Base-by-base conservation (phyloP, 2,797 vertebrate genomes). In the Myotis pilosus region DNA sequence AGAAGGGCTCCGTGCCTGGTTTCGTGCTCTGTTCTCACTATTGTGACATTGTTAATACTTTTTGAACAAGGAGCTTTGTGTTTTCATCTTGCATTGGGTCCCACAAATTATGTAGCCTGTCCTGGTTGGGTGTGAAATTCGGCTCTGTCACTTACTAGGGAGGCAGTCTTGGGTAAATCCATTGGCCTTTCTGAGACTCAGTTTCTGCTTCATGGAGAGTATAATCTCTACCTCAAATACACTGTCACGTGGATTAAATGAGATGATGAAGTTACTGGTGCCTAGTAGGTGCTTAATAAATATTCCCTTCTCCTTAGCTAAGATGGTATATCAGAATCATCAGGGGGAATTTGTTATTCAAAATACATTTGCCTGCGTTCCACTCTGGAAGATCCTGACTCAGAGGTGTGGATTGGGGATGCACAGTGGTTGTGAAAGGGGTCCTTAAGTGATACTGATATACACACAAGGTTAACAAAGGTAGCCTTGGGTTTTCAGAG, bases 401-500 rank as follows among this genome's bases (percentile, higher is more conserved):
- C 17, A 44, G 8, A 22, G 47, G 30, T n/a, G 51, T 82, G 19
- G 74, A 38, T 17, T 36, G 38, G 71, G 60, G 30, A 6, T 3
- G 6, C 11, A 3, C 15, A 5, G 74, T 57, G 53, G 49, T n/a
- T 92, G 78, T 79, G 10, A 79, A n/a, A 68, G 62, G 53, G 69
- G 13, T 60, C 66, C 72, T 79, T 83, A 69, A 3, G 23, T 69
- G 69, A 76, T 55, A 66, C 76, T 53, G 47, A n/a, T 10, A 8
- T 30, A n/a, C 38, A 33, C 38, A 36, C 2, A 28, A 47, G 66
- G 36, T 87, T 87, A 36, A 15, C 55, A 94, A 72, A 87, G 30
- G 57, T 19, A 53, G 76, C 33, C 88, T 82, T n/a, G 23, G 55
- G 66, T 71, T 89, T 91, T 72, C 69, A 82, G 93, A 89, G 68